A percentile compares a stretch with the other conserved stretches of the same genome.
phyloP scores from a whole-genome alignment of 35 echinoderm and acorn worm species.

The Apostichopus californicus region DNA sequence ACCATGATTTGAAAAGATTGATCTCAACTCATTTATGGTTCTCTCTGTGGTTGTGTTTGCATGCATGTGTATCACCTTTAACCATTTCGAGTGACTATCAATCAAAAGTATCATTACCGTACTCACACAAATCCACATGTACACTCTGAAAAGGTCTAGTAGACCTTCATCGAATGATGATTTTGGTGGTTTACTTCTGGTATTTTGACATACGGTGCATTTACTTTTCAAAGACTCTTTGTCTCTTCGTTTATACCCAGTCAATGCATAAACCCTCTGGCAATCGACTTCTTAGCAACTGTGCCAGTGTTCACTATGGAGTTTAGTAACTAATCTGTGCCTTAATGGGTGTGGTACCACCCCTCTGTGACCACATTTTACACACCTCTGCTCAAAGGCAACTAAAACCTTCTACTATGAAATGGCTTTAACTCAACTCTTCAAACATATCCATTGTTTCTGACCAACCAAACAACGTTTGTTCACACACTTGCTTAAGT shows the following conservation, averaged over 20 bases:
- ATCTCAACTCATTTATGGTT: constrained; percentile 5
- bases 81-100: constrained; percentile 49
- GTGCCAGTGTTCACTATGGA: constrained; percentile 40
- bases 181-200: not conserved
- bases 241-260: constrained; percentile 21
- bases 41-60: constrained; percentile 42
- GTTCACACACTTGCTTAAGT: constrained; percentile 20
- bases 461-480: constrained; percentile 26
- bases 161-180: constrained; percentile 39
- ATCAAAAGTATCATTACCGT: constrained; percentile 25
- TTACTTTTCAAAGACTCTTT: not conserved
- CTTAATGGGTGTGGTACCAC: not conserved
- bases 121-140: constrained; percentile 43
- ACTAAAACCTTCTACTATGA: not conserved
- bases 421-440: constrained; percentile 47
- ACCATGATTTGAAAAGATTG: constrained; percentile 21
- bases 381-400: not conserved
- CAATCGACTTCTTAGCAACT: not conserved
- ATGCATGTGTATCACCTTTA: constrained; percentile 10
- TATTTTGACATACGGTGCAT: constrained; percentile 24
- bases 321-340: constrained; percentile 19
- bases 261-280: constrained; percentile 45
- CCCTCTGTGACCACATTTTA: constrained; percentile 33
- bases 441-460: not conserved
- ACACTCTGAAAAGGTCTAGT: constrained; percentile 27